Percentiles rank a stretch among this genome's conserved stretches.
Conservation (phyloP, 2,888 invertebrate genomes). For the Polydrusus cervinus region DNA sequence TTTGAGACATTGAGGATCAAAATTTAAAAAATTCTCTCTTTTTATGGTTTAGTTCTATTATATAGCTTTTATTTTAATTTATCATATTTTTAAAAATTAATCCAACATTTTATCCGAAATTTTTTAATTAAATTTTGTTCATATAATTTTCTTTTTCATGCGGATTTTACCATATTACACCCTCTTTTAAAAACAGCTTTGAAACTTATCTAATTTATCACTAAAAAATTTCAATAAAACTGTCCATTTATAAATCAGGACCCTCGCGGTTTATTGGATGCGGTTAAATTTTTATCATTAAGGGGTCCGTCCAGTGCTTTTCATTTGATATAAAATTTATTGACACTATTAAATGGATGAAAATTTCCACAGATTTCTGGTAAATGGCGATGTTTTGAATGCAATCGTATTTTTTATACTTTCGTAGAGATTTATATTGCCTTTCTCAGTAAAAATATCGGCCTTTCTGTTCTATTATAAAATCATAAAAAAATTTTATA, state of each 20-base stretch:
- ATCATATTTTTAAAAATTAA: neutral
- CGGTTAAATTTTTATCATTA: constrained; percentile 14
- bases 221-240: constrained; percentile 37
- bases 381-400: constrained; percentile 1
- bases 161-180: constrained; percentile 26
- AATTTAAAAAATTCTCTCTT: too few species aligned
- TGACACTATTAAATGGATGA: constrained; percentile 17
- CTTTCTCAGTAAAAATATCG: neutral
- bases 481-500: neutral
- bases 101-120: neutral
- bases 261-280: constrained; percentile 20
- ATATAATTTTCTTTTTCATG: neutral
- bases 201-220: constrained; percentile 43
- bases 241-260: constrained; percentile 38
- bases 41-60: too few species aligned
- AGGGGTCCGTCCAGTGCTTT: neutral
- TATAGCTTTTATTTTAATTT: too few species aligned
- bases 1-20: too few species aligned
- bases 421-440: neutral
- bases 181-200: constrained; percentile 26
- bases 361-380: constrained; percentile 5
- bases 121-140: neutral
- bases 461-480: neutral
- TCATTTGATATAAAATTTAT: constrained; percentile 21
- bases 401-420: neutral